Conservation (phyloP, 53 echinoderm and acorn worm genomes). For the Crossaster papposus region DNA sequence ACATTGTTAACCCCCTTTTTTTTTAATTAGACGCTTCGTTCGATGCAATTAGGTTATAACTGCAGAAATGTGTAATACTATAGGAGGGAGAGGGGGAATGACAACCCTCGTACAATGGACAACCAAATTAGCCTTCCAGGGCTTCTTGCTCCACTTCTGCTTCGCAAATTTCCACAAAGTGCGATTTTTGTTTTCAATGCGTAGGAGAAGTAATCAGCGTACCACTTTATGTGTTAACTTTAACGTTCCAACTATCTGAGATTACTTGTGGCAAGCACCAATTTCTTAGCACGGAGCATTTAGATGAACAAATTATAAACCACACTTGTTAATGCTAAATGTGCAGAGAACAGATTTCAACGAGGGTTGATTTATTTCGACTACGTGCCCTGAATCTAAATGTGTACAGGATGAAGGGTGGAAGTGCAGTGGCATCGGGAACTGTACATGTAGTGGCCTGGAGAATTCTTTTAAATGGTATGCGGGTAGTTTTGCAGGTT, state of each 20-base stretch:
- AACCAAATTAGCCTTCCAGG: slow-evolving; percentile 43
- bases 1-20: neutral
- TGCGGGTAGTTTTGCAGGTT: too few species aligned
- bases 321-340: neutral
- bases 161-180: slow-evolving; percentile 27
- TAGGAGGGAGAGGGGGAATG: neutral
- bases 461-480: too few species aligned
- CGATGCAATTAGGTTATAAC: slow-evolving; percentile 47
- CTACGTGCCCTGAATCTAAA: too few species aligned
- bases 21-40: slow-evolving; percentile 25
- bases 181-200: neutral
- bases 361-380: too few species aligned
- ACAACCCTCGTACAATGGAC: slow-evolving; percentile 3
- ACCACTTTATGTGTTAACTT: neutral
- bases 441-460: too few species aligned
- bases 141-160: slow-evolving; percentile 22
- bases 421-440: too few species aligned
- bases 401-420: too few species aligned
- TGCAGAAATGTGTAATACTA: slow-evolving; percentile 21
- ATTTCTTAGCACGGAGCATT: neutral
- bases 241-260: neutral
- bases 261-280: neutral
- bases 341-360: neutral
- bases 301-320: neutral
- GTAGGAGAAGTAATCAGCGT: neutral